Base-by-base conservation (phyloP, 2,797 vertebrate species). In the Limosa lapponica region DNA sequence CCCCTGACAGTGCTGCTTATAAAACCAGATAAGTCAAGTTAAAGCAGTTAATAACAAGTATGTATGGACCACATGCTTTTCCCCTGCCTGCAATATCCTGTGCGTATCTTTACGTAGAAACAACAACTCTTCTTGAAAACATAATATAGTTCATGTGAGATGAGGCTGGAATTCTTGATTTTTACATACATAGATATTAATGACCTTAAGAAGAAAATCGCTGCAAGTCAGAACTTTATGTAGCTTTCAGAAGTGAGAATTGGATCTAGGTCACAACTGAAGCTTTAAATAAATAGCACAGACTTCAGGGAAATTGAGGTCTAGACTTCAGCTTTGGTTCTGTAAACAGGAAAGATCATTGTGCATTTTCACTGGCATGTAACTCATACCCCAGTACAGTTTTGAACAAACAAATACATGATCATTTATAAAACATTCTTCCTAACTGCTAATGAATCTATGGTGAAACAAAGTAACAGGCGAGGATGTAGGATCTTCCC, bases 261-360 rank as follows among this genome's bases (percentile, higher is more conserved):
- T 82, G 57, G 48, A 96, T 92, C 74, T 96, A 90, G 89, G 84
- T 95, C 87, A 95, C 91, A 95, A 87, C 51, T 24, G 48, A 95
- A 75, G 67, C 71, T 93, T 84, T 87, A 96, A 93, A 95, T 87
- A 96, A 92, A 87, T 77, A 82, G 13, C 55, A 77, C 74, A 93
- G 78, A 85, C 86, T n/a, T 44, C 5, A 27, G 61, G 51, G 44
- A 94, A 93, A 89, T 19, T 23, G 44, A 93, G 55, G 74, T 89
- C 86, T 96, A 90, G 74, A 80, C 52, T 49, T 65, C 54, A 80
- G 41, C 58, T 54, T 78, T 77, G 44, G 39, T 62, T 89, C 77
- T 66, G 62, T 87, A 93, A 92, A 77, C 67, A 94, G 46, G 34
- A 90, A 80, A 92, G 48, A 93, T 80, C 77, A 82, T 77, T 94